Evolutionary conservation across 2,888 invertebrate genomes (phyloP), one percentile per base, ranked within the genome.

Genomic region (Matsumyia berberina): DNA sequence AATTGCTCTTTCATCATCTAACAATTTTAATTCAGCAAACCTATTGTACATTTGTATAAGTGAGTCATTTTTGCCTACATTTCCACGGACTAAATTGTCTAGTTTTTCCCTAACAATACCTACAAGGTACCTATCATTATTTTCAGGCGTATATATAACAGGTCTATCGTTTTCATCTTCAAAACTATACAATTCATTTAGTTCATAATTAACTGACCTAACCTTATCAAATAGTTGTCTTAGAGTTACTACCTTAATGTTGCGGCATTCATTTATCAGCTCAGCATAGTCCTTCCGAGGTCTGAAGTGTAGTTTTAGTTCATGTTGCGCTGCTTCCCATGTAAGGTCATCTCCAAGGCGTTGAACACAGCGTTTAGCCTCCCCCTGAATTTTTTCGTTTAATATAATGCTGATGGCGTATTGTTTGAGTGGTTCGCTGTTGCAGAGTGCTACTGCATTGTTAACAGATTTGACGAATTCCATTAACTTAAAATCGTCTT

Each of bases 41-140:
- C 49, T 24, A 24, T 51, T 51, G 29, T 51, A 51, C 49, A 51
- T 51, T 51, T 51, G 29, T 51, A 51, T 51, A 5, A 51, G 29
- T 4, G 24, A 5, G 9, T 19, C 24, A 4, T 49, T 49, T 49
- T 49, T 46, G 17, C 17, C 9, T 15, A 17, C 46, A 39, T 39
- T 39, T 39, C 33, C 33, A 4, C 8, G 33, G 6, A 33, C 33
- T 33, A 39, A 39, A 39, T 39, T 39, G 39, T 39, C 39, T 39
- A 39, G n/a, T 12, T 39, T 39, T 11, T 33, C 24, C 4, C 24
- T 24, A 24, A 24, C 24, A 24, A 24, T 3, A 24, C 24, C 24
- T 24, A 24, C 24, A 24, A 24, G 24, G 4, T 24, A 24, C 24
- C 4, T 24, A 4, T 24, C 24, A 24, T 24, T 24, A 24, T 24